A percentile compares a stretch with the other conserved stretches of the same genome.
These are phyloP conservation scores for Plagodis dolabraria DNA, from an alignment of 2,888 invertebrate genomes.

Conservation along the genomic window DNA sequence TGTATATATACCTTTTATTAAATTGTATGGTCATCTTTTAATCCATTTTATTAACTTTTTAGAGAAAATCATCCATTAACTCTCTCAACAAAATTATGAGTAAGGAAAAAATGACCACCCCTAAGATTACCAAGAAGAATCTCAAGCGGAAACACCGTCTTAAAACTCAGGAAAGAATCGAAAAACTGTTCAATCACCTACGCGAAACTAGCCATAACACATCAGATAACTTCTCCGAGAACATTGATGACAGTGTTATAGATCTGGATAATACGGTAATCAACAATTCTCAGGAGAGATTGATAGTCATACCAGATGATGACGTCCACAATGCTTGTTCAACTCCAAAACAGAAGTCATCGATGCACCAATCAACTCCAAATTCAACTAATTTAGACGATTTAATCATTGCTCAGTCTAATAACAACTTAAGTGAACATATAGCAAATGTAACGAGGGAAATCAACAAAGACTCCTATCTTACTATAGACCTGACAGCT, in stretches of 20 bases:
- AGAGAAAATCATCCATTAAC: constrained; percentile 44
- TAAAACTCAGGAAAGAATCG: constrained; percentile 22
- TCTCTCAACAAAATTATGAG: constrained; percentile 31
- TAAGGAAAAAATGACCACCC: constrained; percentile 36
- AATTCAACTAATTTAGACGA: constrained; percentile 11
- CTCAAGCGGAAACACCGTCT: constrained; percentile 26
- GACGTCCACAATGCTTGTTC: constrained; percentile 7
- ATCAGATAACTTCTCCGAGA: background rate
- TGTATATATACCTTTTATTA: too few relatives aligned
- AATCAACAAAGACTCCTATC: constrained; percentile 61
- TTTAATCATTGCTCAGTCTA: constrained; percentile 9
- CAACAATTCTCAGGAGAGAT: background rate
- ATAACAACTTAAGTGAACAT: constrained; percentile 6
- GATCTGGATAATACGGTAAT: constrained; percentile 1
- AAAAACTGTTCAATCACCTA: constrained; percentile 23
- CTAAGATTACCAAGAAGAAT: constrained; percentile 37
- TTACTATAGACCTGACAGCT: constrained; percentile 71
- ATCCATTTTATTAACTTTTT: constrained; percentile 28
- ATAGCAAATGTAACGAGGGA: constrained; percentile 57
- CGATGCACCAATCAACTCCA: constrained; percentile 10
- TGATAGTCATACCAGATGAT: constrained; percentile 24
- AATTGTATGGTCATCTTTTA: too few relatives aligned
- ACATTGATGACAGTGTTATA: background rate
- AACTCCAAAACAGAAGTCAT: constrained; percentile 2
- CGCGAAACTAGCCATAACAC: constrained; percentile 8